phyloP scores from a whole-genome alignment of 2,888 invertebrate species.

The Peribatodes rhomboidaria region DNA sequence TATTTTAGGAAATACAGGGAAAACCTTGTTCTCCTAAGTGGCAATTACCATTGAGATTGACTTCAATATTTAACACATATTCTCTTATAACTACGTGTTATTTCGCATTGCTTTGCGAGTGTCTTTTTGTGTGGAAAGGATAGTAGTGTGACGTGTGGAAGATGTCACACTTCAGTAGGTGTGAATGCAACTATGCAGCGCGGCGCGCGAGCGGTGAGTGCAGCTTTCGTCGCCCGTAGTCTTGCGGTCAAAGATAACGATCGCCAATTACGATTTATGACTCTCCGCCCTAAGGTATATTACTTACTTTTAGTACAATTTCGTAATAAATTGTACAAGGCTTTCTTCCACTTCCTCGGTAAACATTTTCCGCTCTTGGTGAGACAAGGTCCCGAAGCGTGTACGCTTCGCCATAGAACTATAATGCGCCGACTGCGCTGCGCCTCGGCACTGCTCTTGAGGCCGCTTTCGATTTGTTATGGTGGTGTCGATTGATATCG shows the following conservation, averaged over 20 bases:
- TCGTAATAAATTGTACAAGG: background rate
- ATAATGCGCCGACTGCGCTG: background rate
- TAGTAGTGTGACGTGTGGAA: background rate
- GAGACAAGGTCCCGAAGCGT: conserved; percentile 3
- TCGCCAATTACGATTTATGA: conserved; percentile 27
- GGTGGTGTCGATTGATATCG: conserved; percentile 27
- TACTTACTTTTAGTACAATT: background rate
- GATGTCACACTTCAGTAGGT: background rate
- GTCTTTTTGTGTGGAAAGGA: background rate
- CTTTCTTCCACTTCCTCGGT: background rate
- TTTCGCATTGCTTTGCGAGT: background rate
- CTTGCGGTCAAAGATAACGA: conserved; percentile 16
- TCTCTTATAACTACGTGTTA: background rate
- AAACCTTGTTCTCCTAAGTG: conserved; percentile 5
- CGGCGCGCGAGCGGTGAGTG: conserved; percentile 18
- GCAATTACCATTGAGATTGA: conserved; percentile 1
- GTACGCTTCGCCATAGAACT: too few species aligned
- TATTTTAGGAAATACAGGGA: conserved; percentile 2
- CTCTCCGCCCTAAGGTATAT: conserved; percentile 1
- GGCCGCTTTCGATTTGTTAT: conserved; percentile 27
- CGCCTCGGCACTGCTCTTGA: conserved; percentile 12
- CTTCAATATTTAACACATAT: conserved; percentile 4
- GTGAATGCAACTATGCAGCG: background rate
- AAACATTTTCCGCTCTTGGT: background rate
- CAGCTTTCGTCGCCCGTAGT: conserved; percentile 28